Conservation (phyloP, 2,888 invertebrate genomes). For the Scaptomyza reducta region DNA sequence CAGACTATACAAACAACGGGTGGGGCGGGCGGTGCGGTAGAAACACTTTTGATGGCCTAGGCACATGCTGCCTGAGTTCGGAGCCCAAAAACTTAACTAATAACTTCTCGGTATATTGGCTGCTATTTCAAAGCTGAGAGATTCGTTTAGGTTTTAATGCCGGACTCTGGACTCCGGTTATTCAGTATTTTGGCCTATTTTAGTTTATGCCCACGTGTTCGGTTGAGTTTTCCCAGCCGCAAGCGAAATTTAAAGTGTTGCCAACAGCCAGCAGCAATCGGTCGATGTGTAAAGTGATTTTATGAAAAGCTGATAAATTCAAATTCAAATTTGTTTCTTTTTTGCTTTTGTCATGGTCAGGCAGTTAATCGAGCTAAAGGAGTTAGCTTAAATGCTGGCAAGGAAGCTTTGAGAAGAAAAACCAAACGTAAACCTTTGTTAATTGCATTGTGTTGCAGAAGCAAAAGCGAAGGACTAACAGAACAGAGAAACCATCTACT, state of each 20-base stretch:
- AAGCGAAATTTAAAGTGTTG: slow-evolving; percentile 5
- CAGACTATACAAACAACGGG: neutral
- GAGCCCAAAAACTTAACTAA: slow-evolving; percentile 55
- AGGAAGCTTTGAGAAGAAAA: neutral
- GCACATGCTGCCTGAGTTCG: slow-evolving; percentile 22
- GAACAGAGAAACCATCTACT: no score
- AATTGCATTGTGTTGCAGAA: neutral
- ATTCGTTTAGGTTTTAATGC: neutral
- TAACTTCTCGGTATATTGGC: slow-evolving; percentile 53
- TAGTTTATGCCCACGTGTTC: slow-evolving; percentile 1
- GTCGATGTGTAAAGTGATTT: neutral
- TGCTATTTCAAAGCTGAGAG: slow-evolving; percentile 4
- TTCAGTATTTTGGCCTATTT: slow-evolving; percentile 6
- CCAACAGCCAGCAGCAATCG: neutral
- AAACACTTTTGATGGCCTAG: slow-evolving; percentile 29
- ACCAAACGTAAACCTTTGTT: neutral
- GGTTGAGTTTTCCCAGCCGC: neutral
- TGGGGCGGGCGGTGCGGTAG: neutral
- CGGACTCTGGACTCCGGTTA: slow-evolving; percentile 1
- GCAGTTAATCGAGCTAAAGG: neutral
- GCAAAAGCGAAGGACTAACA: no score
- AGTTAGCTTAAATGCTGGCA: neutral
- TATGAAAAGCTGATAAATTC: slow-evolving; percentile 4
- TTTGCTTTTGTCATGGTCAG: neutral
- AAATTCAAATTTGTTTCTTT: neutral